Base-by-base conservation (phyloP, 30 jellyfish, hydroid and myxozoan genomes). In the Haliclystus octoradiatus region DNA sequence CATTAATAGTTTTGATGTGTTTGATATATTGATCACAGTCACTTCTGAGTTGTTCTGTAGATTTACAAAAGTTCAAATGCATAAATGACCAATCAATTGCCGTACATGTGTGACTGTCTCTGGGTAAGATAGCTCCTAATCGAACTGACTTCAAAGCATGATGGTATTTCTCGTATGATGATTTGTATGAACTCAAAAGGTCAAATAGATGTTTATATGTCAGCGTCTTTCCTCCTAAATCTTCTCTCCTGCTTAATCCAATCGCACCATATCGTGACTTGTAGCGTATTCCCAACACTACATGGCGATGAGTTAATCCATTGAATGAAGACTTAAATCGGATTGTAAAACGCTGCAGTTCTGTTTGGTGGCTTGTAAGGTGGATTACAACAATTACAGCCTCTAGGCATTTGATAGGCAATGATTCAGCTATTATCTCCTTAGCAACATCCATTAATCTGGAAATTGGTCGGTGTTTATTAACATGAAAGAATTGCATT, bases 331-430 rank as follows among this genome's bases (percentile, higher is more conserved):
- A 74, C 53, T 80, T 88, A 51, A 88, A 88, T 28, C 97, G 79
- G 26, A 88, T 88, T 28, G 88, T 61, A 53, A 88, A 88, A 31
- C 97, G 72, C 2, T 29, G 46, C 12, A 88, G 76, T 49, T 72
- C 85, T n/a, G 40, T 62, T 3, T 74, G 70, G 25, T 88, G 76
- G 2, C 94, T 50, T 2, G 97, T 88, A n/a, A 88, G 46, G 46
- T 74, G 80, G 27, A 88, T 50, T 31, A 92, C 62, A 14, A 88
- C 51, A 62, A 88, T 72, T 3, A 80, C 94, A 26, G 97, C 97
- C 34, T 88, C 97, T 15, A 88, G 52, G 53, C 97, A 88, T 52
- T 88, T 88, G 7, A 88, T 88, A 1, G 97, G 97, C 46, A 88
- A 32, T 7, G 94, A 70, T 22, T 88, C 82, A 46, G 53, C 75